Percentiles rank a stretch among this genome's conserved stretches.
Evolutionary conservation across 23 tunicate species (phyloP).

Genomic region (Diplosoma virens): DNA sequence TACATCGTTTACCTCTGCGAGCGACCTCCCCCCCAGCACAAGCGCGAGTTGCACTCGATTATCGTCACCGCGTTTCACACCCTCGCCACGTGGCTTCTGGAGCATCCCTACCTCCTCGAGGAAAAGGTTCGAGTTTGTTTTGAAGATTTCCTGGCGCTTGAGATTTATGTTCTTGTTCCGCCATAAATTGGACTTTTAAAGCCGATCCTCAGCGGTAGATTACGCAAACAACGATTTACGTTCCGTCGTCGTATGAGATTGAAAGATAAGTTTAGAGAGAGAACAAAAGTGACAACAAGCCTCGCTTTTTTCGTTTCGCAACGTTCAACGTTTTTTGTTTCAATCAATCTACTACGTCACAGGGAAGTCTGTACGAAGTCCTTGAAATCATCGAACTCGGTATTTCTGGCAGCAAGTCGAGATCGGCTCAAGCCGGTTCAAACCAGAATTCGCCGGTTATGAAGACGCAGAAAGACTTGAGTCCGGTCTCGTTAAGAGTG

Average conservation of each 20-base stretch:
- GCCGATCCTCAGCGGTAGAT: no score
- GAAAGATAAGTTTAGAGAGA: no score
- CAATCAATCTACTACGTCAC: constrained; percentile 6
- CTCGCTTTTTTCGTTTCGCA: no score
- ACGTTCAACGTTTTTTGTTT: no score
- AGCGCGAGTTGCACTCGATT: constrained; percentile 83
- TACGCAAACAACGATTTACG: no score
- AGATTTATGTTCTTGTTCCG: no score
- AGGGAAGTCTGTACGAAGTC: constrained; percentile 73
- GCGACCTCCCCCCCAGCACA: constrained; percentile 87
- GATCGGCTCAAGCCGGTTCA: constrained; percentile 41
- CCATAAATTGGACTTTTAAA: no score
- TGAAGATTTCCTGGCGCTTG: no score
- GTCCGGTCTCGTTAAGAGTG: constrained; percentile 88
- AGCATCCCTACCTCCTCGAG: constrained; percentile 82
- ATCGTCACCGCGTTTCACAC: constrained; percentile 94
- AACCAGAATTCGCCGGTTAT: constrained; percentile 37
- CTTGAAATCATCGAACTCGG: constrained; percentile 91
- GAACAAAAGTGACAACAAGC: no score
- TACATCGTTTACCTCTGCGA: constrained; percentile 83
- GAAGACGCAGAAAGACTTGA: constrained; percentile 78
- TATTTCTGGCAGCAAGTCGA: constrained; percentile 87
- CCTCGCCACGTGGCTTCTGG: constrained; percentile 69
- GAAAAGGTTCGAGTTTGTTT: constrained; percentile 80
- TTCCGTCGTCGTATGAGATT: no score